Conservation (phyloP, 2,888 invertebrate genomes). For the Drosophila anomalata region DNA sequence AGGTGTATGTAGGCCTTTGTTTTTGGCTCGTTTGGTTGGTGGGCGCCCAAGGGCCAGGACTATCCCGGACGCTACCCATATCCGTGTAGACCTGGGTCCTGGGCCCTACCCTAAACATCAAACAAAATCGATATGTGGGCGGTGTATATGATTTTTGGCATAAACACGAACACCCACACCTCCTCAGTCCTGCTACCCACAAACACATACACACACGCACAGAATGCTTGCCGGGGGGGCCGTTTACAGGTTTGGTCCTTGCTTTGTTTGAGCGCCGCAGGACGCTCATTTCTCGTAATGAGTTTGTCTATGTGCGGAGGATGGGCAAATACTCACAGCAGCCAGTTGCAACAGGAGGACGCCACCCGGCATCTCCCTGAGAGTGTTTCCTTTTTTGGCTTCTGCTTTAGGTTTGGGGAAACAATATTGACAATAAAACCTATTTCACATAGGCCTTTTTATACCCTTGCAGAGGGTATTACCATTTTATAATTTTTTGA, state of each 20-base stretch:
- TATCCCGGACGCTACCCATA: constrained; percentile 32
- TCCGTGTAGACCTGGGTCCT: constrained; percentile 19
- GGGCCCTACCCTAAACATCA: constrained; percentile 67
- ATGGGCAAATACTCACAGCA: constrained; percentile 40
- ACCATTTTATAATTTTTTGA: too few species aligned
- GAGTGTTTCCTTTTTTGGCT: constrained; percentile 1
- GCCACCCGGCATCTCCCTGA: constrained; percentile 12
- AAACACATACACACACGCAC: constrained; percentile 11
- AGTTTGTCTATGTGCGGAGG: constrained; percentile 69
- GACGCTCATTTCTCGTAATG: constrained; percentile 78
- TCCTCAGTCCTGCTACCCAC: constrained; percentile 28
- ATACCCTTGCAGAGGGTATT: too few species aligned
- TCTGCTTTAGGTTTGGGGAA: background rate
- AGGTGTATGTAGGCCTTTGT: constrained; percentile 32
- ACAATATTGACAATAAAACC: background rate
- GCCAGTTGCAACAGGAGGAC: constrained; percentile 17
- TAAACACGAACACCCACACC: constrained; percentile 55
- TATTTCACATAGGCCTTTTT: background rate
- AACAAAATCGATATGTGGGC: constrained; percentile 77
- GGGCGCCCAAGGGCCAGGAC: constrained; percentile 45
- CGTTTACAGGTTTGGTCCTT: constrained; percentile 52
- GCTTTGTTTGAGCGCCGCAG: constrained; percentile 78
- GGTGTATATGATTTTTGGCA: constrained; percentile 71
- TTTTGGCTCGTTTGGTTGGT: constrained; percentile 20
- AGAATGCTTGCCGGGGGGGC: constrained; percentile 28